A percentile compares a stretch with the other conserved stretches of the same genome.
phyloP scores from a whole-genome alignment of 2,113 vertebrate species.

The Notarius quadriscutis region DNA sequence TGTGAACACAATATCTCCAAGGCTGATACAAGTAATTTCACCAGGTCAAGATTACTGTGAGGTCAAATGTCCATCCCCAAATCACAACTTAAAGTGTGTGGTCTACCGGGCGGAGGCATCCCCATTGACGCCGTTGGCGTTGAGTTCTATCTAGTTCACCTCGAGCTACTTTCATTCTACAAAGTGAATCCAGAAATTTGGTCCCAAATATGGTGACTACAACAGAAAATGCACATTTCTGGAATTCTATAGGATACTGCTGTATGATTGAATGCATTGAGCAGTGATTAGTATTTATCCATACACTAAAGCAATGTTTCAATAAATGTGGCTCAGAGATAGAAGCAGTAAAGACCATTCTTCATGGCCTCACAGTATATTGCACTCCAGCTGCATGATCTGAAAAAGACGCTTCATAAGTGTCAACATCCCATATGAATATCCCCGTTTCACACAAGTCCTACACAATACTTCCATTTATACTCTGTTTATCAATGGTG shows the following conservation, averaged over 20 bases:
- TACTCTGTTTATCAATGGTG: background rate
- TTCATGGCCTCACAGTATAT: background rate
- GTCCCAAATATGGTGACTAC: background rate
- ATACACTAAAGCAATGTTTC: background rate
- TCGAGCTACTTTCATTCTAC: background rate
- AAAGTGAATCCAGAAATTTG: background rate
- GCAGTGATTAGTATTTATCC: background rate
- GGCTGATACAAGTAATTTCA: too few relatives aligned
- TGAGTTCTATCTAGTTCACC: background rate
- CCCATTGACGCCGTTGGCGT: too few relatives aligned
- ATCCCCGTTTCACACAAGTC: background rate
- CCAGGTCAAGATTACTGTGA: too few relatives aligned
- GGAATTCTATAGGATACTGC: background rate
- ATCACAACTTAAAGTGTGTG: too few relatives aligned
- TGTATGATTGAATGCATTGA: background rate
- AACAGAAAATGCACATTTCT: background rate
- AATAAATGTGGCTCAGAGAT: background rate
- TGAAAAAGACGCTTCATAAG: conserved; percentile 1
- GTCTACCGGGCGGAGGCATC: too few relatives aligned
- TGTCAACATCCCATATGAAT: conserved; percentile 13
- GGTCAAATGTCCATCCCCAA: too few relatives aligned
- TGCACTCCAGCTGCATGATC: background rate
- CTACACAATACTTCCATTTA: background rate
- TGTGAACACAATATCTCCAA: too few relatives aligned
- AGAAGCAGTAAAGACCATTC: background rate